phyloP scores from a whole-genome alignment of 2,797 vertebrate species.

The Oophaga sylvatica region DNA sequence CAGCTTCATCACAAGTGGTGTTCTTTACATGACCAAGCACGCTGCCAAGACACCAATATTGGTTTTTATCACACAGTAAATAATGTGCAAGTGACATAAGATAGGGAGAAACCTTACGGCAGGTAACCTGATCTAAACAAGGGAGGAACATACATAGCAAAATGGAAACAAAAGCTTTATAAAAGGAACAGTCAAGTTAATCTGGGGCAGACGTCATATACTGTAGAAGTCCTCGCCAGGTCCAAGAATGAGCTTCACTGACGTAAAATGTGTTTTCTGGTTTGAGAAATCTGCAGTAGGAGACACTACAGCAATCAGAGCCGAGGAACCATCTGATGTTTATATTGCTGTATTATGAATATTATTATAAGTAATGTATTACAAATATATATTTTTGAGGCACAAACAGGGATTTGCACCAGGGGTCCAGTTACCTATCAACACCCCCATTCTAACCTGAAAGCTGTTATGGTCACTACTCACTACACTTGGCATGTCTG shows the following conservation, averaged over 20 bases:
- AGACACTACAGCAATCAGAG: background rate
- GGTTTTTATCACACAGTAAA: background rate
- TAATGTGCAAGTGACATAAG: background rate
- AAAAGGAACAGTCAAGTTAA: background rate
- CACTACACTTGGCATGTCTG: conserved; percentile 3
- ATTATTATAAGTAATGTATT: background rate
- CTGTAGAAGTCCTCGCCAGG: background rate
- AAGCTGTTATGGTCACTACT: background rate
- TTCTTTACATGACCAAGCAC: background rate
- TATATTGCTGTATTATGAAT: background rate
- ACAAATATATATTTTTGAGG: background rate
- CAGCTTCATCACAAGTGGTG: background rate
- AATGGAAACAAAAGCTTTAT: background rate
- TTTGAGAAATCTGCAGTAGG: background rate
- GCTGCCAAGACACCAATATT: background rate
- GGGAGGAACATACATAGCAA: background rate
- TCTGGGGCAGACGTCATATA: background rate
- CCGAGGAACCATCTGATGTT: background rate
- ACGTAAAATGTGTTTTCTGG: background rate
- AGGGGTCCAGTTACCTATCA: background rate
- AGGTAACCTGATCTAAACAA: background rate
- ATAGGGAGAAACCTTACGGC: background rate
- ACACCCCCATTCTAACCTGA: background rate
- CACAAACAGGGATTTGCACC: background rate
- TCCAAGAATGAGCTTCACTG: background rate